Conservation (phyloP, 1,140 invertebrate genomes). For the Antheraea mylitta region DNA sequence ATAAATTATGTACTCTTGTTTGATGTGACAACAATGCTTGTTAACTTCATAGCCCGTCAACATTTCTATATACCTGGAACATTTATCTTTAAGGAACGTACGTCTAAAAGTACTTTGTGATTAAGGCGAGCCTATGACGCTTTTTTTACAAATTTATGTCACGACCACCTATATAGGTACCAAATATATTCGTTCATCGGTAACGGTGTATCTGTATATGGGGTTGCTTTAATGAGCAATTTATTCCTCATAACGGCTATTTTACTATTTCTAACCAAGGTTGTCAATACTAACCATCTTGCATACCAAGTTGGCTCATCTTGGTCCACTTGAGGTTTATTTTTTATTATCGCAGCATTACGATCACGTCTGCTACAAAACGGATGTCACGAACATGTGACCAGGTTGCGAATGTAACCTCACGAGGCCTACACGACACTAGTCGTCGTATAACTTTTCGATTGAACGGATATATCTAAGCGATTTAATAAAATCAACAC, state of each 20-base stretch:
- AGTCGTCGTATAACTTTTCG: conserved; percentile 48
- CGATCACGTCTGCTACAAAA: conserved; percentile 59
- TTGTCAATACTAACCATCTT: conserved; percentile 38
- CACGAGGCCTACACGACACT: conserved; percentile 33
- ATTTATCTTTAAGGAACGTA: no score
- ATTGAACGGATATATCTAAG: conserved; percentile 36
- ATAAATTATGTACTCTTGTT: no score
- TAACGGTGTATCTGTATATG: conserved; percentile 36
- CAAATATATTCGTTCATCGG: conserved; percentile 13
- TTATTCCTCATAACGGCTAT: conserved; percentile 50
- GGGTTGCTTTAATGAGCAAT: conserved; percentile 19
- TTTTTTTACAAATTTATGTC: not conserved
- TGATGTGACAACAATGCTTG: no score
- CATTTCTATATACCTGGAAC: no score
- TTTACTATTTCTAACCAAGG: conserved; percentile 41
- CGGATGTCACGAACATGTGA: conserved; percentile 65
- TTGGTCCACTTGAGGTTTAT: conserved; percentile 34
- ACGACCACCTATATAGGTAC: not conserved
- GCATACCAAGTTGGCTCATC: conserved; percentile 45
- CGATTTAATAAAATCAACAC: not conserved
- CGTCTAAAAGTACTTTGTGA: no score
- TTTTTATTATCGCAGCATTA: conserved; percentile 40
- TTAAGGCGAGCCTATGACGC: no score
- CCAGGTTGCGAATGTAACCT: conserved; percentile 49
- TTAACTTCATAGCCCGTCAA: no score